Percentiles rank a stretch among this genome's conserved stretches.
These are phyloP conservation scores for Asbolus verrucosus DNA, from an alignment of 1,140 invertebrate species.

Conservation along the genomic window DNA sequence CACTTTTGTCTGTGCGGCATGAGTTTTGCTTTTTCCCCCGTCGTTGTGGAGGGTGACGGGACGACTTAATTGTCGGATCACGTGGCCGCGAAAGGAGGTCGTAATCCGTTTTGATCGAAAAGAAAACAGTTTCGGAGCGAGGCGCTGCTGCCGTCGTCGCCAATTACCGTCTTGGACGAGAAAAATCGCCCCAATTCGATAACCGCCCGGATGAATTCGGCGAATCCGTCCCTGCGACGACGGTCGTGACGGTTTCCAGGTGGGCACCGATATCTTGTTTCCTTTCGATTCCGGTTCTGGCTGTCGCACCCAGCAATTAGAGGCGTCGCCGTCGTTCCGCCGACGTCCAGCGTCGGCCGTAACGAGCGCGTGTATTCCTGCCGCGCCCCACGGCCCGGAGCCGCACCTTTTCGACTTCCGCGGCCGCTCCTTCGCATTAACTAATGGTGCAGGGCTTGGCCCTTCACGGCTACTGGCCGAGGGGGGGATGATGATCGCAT, in stretches of 20 bases:
- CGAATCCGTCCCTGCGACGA: slow-evolving; percentile 8
- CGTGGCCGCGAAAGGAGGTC: too few relatives aligned
- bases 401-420: slow-evolving; percentile 46
- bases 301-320: slow-evolving; percentile 32
- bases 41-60: too few relatives aligned
- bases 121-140: too few relatives aligned
- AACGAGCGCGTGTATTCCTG: slow-evolving; percentile 42
- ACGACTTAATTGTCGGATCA: too few relatives aligned
- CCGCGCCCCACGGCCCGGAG: slow-evolving; percentile 18
- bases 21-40: too few relatives aligned
- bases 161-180: background rate
- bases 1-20: too few relatives aligned
- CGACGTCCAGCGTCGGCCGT: slow-evolving; percentile 4
- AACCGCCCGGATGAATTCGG: too few relatives aligned
- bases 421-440: slow-evolving; percentile 45
- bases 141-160: background rate
- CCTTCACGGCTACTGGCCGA: slow-evolving; percentile 5
- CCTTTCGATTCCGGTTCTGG: slow-evolving; percentile 17
- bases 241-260: background rate
- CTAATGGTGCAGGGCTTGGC: slow-evolving; percentile 47
- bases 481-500: background rate
- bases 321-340: slow-evolving; percentile 32
- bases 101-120: slow-evolving; percentile 13
- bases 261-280: slow-evolving; percentile 17
- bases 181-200: slow-evolving; percentile 18